These are phyloP conservation scores for Cyaniris semiargus DNA, from an alignment of 2,888 invertebrate genomes.

Conservation along the genomic window DNA sequence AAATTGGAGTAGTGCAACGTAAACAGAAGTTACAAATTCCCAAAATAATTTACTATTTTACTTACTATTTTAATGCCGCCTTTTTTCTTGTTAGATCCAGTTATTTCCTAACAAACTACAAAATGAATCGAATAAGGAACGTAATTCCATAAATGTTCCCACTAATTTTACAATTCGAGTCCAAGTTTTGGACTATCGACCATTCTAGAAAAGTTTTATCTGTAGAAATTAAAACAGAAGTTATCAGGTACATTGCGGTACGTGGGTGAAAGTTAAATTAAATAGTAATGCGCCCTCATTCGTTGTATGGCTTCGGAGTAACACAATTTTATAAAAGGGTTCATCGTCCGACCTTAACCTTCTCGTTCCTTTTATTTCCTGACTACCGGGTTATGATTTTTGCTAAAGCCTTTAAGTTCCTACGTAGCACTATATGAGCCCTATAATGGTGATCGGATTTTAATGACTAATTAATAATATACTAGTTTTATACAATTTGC, in stretches of 20 bases:
- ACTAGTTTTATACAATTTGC: background rate
- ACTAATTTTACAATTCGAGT: too few relatives aligned
- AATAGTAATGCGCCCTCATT: background rate
- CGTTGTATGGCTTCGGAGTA: background rate
- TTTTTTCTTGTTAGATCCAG: too few relatives aligned
- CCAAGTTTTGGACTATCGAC: too few relatives aligned
- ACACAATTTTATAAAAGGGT: conserved; percentile 20
- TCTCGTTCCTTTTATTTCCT: background rate
- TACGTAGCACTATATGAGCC: background rate
- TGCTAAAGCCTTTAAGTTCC: background rate
- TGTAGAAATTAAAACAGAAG: background rate
- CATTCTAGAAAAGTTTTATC: background rate
- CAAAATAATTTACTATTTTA: too few relatives aligned
- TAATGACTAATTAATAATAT: background rate
- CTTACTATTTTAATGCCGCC: too few relatives aligned
- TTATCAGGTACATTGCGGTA: background rate
- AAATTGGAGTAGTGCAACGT: too few relatives aligned
- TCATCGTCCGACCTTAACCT: conserved; percentile 1
- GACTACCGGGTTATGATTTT: background rate
- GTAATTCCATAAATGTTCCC: too few relatives aligned
- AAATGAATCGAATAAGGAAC: too few relatives aligned
- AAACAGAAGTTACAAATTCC: too few relatives aligned
- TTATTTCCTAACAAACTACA: too few relatives aligned
- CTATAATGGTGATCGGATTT: background rate
- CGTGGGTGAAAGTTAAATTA: background rate